These are phyloP conservation scores for Lacerta bilineata DNA, from an alignment of 2,797 vertebrate species.

Conservation along the genomic window DNA sequence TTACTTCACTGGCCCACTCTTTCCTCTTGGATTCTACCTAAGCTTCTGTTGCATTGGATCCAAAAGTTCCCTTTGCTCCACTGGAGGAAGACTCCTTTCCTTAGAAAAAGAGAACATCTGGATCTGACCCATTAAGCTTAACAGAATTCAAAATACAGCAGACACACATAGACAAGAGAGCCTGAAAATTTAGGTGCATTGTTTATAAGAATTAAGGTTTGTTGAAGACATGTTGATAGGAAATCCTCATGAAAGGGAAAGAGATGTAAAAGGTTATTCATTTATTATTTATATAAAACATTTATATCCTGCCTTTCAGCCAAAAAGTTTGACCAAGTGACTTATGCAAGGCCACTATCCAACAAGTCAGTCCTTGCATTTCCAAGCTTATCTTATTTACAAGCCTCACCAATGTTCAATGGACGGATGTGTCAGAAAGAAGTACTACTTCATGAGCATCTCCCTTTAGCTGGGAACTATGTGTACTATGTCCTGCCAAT, in stretches of 20 bases:
- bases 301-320: no score
- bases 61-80: neutral
- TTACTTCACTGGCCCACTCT: neutral
- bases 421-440: no score
- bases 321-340: neutral
- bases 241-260: neutral
- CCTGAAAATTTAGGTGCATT: neutral
- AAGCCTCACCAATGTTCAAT: no score
- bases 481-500: no score
- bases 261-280: neutral
- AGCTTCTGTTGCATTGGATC: neutral
- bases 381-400: no score
- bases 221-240: neutral
- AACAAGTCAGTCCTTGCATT: neutral
- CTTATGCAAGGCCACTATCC: neutral
- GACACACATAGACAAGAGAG: neutral
- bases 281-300: neutral
- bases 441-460: neutral
- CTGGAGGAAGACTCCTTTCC: neutral
- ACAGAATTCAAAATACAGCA: neutral
- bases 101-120: neutral
- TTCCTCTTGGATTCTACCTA: neutral
- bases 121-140: neutral
- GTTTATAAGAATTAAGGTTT: neutral
- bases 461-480: neutral